Evolutionary conservation across 2,113 vertebrate species (phyloP), one percentile per base, ranked within the genome.

Genomic region (Melanerpes formicivorus): DNA sequence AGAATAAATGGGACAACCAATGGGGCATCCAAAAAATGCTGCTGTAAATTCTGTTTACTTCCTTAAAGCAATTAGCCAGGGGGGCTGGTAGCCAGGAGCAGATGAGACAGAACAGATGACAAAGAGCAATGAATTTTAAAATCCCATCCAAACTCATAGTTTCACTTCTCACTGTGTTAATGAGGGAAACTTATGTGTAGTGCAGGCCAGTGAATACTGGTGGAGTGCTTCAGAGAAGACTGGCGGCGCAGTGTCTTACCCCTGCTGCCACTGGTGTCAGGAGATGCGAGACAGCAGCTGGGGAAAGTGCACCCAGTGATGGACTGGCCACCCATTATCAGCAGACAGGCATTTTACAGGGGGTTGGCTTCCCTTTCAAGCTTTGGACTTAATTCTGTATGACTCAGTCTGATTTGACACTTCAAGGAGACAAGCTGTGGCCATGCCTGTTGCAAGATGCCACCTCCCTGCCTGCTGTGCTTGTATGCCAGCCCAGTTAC

Each of bases 401-500:
- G 75, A 69, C 27, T 92, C 40, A 14, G 16, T 55, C 23, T 17
- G 26, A 52, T 85, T 82, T 77, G 42, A 63, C 5, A 4, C 40
- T 70, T 46, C 26, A 25, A 59, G 37, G 75, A 92, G 64, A 34
- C 1, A 2, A 46, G 27, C 30, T 60, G 4, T 2, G 27, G 32
- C 71, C 63, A 4, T 12, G 8, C 15, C 34, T 40, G 5, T 65
- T 73, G 76, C 50, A 26, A 17, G 67, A 22, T 77, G 76, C 56
- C 78, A 42, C 19, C 46, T n/a, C 17, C 3, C 25, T 90, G 74
- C 34, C 70, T 62, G 88, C 63, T 27, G 40, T 2, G 3, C 63
- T 81, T 1, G 0, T 42, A 10, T 0, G 0, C 59, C 66, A 50
- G 18, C 32, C 65, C 1, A 0, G 5, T 50, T 34, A 16, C 48